Conservation (phyloP, 2,797 vertebrate genomes). For the Mycteria americana region DNA sequence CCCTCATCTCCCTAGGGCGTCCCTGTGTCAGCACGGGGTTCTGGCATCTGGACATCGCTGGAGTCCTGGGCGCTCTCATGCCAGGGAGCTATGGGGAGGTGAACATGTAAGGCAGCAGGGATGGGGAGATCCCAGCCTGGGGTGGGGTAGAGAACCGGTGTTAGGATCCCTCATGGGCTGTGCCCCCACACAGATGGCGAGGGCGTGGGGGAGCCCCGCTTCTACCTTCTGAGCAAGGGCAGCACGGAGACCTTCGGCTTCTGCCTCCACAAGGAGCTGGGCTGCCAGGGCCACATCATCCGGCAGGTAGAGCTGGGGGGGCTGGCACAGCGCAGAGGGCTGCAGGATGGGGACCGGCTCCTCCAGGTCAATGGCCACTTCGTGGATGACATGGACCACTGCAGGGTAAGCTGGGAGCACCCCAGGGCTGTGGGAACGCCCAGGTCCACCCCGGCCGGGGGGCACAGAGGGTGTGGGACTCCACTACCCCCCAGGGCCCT, state of each 20-base stretch:
- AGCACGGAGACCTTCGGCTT: slow-evolving; percentile 84
- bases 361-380: slow-evolving; percentile 87
- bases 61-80: not conserved
- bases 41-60: not conserved
- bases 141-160: not conserved
- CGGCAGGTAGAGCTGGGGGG: slow-evolving; percentile 79
- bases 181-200: not conserved
- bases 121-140: not conserved
- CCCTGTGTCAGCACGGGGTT: not conserved
- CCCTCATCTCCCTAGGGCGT: not conserved
- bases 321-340: slow-evolving; percentile 82
- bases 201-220: slow-evolving; percentile 62
- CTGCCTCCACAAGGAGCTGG: slow-evolving; percentile 70
- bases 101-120: not conserved
- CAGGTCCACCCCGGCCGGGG: not conserved
- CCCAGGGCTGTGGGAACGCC: fast-evolving
- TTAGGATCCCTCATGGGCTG: not conserved
- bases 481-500: fast-evolving
- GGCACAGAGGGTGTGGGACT: fast-evolving
- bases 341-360: slow-evolving; percentile 84
- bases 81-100: not conserved
- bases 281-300: slow-evolving; percentile 73
- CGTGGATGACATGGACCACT: slow-evolving; percentile 78
- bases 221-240: slow-evolving; percentile 82
- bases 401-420: slow-evolving; percentile 69